Base-by-base conservation (phyloP, 2,888 invertebrate species). In the Lamellibrachia satsuma region DNA sequence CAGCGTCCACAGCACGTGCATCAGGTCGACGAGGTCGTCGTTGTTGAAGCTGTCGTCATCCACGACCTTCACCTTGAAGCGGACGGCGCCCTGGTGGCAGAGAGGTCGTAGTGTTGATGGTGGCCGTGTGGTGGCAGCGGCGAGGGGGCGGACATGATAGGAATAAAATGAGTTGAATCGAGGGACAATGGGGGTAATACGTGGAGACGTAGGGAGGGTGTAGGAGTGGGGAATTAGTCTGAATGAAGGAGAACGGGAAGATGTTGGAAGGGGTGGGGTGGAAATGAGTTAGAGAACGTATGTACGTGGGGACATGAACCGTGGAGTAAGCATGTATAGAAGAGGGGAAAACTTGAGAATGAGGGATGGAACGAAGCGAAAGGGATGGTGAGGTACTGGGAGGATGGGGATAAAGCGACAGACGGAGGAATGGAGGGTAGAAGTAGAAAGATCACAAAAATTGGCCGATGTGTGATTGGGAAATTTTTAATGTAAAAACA, bases 11-110 rank as follows among this genome's bases (percentile, higher is more conserved):
- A 60, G 60, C 60, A 22, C 4, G 9, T 60, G 60, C 60, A 60
- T 60, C 60, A 60, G 60, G 60, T 60, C 60, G 60, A 60, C 60
- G 60, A 60, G 60, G 60, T 60, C 60, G 60, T 60, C 60, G 60
- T 15, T 7, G 60, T 60, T 60, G 15, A 60, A 60, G 60, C 60
- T 60, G 15, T 60, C 60, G 15, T 60, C 60, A 22, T 60, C 60
- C 60, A 60, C 15, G 15, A 60, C 22, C 60, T 22, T 9, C 60
- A 22, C 60, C 60, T 60, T 60, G 60, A 60, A 60, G 60, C 60
- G 60, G 60, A 60, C 15, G 60, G 60, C 60, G 60, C 60, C 60
- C 60, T 60, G 60, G 57, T 57, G 57, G 7, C 11, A 57, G 57
- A 57, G 57, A 15, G 57, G 57, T 57, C 8, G 57, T 7, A 57